Base-by-base conservation (phyloP, 2,113 vertebrate genomes). In the Dromiciops gliroides region DNA sequence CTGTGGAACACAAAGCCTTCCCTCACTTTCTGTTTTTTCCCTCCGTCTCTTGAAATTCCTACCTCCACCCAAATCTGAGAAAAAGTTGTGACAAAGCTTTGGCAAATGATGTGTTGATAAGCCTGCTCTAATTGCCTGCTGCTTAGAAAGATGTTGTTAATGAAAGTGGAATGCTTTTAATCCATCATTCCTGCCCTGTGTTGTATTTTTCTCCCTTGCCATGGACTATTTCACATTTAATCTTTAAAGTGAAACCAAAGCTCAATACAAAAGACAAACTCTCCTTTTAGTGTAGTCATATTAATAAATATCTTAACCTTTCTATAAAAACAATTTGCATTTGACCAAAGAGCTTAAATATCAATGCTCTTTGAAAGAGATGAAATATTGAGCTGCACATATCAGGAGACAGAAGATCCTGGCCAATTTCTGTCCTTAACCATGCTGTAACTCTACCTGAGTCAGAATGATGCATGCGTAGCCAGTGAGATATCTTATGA, bases 111-210 rank as follows among this genome's bases (percentile, higher is more conserved):
- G 89, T 98, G 97, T 98, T 98, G 97, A 97, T 98, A 97, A 98
- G 98, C 97, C 52, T 95, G 96, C 91, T 53, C 97, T 98, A 98
- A 98, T 98, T 98, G 96, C 92, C 97, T 96, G 96, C 97, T 98
- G 97, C 97, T 98, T 97, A 95, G 96, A 97, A 98, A 93, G 95
- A 98, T 98, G 96, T 97, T 97, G 97, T 97, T 95, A 96, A 92
- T 97, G 97, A 94, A 98, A 98, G 97, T 95, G 94, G 92, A 94
- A 98, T 98, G 97, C 97, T 98, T 98, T 98, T 98, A 95, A 96
- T 98, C 95, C 98, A 52, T 91, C 9, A 48, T 97, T 97, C 93
- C 90, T 97, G 91, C 89, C 89, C 93, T 92, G 83, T n/a, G 93
- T 95, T 97, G 91, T 49, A 91, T 92, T 83, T 83, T 83, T 93